These are phyloP conservation scores for Diadema setosum DNA, from an alignment of 35 echinoderm and acorn worm species.

Conservation along the genomic window DNA sequence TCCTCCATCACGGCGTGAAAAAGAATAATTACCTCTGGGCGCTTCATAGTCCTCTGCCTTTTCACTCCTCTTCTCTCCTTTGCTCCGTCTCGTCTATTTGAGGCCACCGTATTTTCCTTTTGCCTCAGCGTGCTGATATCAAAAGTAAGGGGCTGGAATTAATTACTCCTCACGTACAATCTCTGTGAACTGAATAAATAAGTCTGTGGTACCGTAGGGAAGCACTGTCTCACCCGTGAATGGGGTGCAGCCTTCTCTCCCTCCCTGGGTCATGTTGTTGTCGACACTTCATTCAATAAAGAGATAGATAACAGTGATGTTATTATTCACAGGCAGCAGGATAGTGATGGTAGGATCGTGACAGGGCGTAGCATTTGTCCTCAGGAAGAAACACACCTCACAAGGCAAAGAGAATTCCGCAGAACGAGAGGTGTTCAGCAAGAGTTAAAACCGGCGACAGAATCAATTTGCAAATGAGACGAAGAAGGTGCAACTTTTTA, in stretches of 20 bases:
- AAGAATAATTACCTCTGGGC: neutral
- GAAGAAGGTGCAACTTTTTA: too few species aligned
- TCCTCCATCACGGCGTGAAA: neutral
- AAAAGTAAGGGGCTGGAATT: neutral
- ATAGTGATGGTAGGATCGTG: neutral
- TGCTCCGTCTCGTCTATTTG: neutral
- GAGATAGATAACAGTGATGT: neutral
- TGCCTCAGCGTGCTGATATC: neutral
- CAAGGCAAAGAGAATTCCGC: too few species aligned
- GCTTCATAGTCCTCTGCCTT: too few species aligned
- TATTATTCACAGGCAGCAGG: too few species aligned
- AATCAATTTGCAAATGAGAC: too few species aligned
- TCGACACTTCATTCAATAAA: too few species aligned
- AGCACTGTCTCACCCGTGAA: too few species aligned
- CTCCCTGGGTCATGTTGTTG: too few species aligned
- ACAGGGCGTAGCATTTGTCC: neutral
- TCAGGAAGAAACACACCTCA: too few species aligned
- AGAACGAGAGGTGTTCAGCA: too few species aligned
- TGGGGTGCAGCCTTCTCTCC: too few species aligned
- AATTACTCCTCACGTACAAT: constrained; percentile 3
- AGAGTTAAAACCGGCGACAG: too few species aligned
- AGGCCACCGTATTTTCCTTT: neutral
- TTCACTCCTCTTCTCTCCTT: neutral
- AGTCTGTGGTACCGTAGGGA: neutral
- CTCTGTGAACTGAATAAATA: neutral